These are phyloP conservation scores for Rhagonycha lutea DNA, from an alignment of 2,888 invertebrate genomes.

Conservation along the genomic window DNA sequence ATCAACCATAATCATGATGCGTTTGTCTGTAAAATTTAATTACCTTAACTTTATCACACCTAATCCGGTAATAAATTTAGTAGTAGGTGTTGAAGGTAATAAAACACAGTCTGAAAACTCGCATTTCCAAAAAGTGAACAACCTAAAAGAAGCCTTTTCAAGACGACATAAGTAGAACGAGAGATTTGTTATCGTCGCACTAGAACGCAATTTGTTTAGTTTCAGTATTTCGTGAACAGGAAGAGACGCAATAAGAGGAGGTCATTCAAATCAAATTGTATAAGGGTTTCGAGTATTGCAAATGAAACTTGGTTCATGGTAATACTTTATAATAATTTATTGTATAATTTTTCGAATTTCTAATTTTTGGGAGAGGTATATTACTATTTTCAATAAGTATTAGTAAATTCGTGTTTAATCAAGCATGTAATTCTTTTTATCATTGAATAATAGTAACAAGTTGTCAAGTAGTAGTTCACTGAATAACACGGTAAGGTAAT, in stretches of 20 bases:
- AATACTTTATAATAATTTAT: neutral
- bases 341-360: constrained; percentile 1
- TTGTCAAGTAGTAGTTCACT: constrained; percentile 25
- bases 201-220: constrained; percentile 10
- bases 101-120: constrained; percentile 2
- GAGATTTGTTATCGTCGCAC: constrained; percentile 8
- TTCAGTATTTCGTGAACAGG: neutral
- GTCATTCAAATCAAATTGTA: neutral
- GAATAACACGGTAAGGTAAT: constrained; percentile 24
- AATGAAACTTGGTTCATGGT: neutral
- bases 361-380: constrained; percentile 6
- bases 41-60: constrained; percentile 1
- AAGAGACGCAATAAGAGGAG: neutral
- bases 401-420: neutral
- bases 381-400: constrained; percentile 8
- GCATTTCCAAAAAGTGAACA: constrained; percentile 1
- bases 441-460: constrained; percentile 24
- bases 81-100: constrained; percentile 11
- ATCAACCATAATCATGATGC: neutral
- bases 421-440: constrained; percentile 9
- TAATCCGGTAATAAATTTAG: constrained; percentile 11
- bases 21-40: constrained; percentile 2
- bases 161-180: constrained; percentile 4
- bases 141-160: constrained; percentile 7
- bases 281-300: neutral